Evolutionary conservation across 2,113 vertebrate genomes (phyloP).

Genomic region (Neogale vison): DNA sequence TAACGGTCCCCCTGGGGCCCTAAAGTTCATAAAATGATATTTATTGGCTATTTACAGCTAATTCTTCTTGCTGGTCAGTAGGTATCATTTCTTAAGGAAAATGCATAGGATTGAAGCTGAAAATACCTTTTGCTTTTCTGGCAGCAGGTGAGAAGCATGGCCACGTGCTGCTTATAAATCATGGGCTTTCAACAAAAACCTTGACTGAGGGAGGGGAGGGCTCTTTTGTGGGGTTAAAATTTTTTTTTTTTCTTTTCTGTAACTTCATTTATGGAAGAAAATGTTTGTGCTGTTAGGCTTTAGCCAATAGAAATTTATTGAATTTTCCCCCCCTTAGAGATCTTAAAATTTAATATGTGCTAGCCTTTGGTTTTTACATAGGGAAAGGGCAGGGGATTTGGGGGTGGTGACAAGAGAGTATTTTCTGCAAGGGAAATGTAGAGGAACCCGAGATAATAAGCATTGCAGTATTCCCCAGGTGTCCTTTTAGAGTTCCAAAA

Average conservation of each 20-base stretch:
- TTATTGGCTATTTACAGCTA: conserved; percentile 44
- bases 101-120: not conserved
- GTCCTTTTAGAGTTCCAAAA: not conserved
- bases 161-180: not conserved
- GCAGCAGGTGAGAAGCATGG: not conserved
- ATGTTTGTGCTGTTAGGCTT: conserved; percentile 19
- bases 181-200: not conserved
- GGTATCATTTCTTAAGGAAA: conserved; percentile 46
- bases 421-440: not conserved
- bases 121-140: not conserved
- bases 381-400: not conserved
- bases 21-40: conserved; percentile 51
- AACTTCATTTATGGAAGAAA: not conserved
- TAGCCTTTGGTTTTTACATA: not conserved
- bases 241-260: conserved; percentile 39
- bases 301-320: not conserved
- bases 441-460: not conserved
- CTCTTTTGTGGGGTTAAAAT: not conserved
- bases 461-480: not conserved
- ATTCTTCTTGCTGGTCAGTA: conserved; percentile 47
- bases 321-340: not conserved
- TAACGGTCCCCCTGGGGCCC: not conserved
- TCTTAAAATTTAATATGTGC: not conserved
- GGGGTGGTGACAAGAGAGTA: not conserved
- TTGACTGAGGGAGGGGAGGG: not conserved